Evolutionary conservation across 2,888 invertebrate genomes (phyloP), one percentile per base, ranked within the genome.

Genomic region (Drosophila monieri): DNA sequence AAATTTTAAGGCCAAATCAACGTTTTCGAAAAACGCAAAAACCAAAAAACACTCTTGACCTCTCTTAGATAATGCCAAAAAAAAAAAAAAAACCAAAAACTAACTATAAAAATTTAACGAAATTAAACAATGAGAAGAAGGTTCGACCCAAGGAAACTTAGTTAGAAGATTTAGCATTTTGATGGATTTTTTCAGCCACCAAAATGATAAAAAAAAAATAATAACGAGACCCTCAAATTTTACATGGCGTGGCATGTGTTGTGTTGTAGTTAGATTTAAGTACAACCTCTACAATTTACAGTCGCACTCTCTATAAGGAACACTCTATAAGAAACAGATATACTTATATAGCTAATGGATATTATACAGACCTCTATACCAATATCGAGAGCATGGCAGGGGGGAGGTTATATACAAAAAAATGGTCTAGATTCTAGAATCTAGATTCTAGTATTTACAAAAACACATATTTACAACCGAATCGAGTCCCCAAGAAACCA

Each of bases 21-120:
- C 74, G 85, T 86, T 85, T 85, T 85, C 81, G 79, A 79, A 81
- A 80, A 80, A 80, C 78, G 76, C 56, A 67, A 59, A 79, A 70
- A 39, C 27, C n/a, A 41, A 62, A 43, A 62, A 44, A 51, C 55
- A 76, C 75, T 78, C 75, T 84, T 74, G 77, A 85, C 76, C 78
- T 84, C 76, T 74, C 71, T 77, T 73, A 72, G 70, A 76, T 76
- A 74, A 80, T 65, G 70, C 71, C 71, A 78, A 84, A 55, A 43
- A 67, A 44, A 53, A 18, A 27, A 84, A 55, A 43, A 67, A 44
- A 53, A 18, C 23, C 18, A 58, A 39, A 37, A 44, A 53, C 54
- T 2, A 6, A 35, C 35, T 35, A 35, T 35, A 35, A 35, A n/a
- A 14, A 35, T 6, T 35, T 35, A 35, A 35, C 18, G 43, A 43